Conservation (phyloP, 2,888 invertebrate genomes). For the Lasiommata megera region DNA sequence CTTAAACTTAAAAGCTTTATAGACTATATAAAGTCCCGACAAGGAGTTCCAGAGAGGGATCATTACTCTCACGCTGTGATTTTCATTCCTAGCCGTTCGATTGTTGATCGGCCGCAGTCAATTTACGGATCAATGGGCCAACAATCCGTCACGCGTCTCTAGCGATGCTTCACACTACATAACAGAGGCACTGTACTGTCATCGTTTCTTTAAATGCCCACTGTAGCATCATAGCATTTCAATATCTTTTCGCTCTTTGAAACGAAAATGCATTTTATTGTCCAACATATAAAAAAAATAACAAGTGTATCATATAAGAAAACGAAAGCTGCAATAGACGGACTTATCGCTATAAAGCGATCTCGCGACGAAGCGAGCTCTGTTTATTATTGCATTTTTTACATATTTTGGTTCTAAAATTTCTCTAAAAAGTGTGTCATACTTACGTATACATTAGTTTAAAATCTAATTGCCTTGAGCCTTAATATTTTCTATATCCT, state of each 20-base stretch:
- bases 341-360: no score
- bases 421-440: no score
- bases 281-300: no score
- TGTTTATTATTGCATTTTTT: no score
- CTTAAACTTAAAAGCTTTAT: background rate
- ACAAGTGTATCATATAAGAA: no score
- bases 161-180: slow-evolving; percentile 14
- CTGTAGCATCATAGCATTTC: background rate
- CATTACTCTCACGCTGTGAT: slow-evolving; percentile 35
- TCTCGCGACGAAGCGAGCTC: no score
- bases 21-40: background rate
- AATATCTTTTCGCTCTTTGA: background rate
- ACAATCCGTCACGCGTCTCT: slow-evolving; percentile 51
- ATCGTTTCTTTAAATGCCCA: background rate
- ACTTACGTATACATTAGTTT: no score
- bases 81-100: slow-evolving; percentile 21
- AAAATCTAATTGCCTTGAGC: no score
- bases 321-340: no score
- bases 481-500: no score
- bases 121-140: slow-evolving; percentile 50
- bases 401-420: no score
- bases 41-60: slow-evolving; percentile 18
- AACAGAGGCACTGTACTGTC: background rate
- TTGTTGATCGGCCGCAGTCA: slow-evolving; percentile 37
- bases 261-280: no score